phyloP scores from a whole-genome alignment of 2,797 vertebrate species.

The Coilia nasus region DNA sequence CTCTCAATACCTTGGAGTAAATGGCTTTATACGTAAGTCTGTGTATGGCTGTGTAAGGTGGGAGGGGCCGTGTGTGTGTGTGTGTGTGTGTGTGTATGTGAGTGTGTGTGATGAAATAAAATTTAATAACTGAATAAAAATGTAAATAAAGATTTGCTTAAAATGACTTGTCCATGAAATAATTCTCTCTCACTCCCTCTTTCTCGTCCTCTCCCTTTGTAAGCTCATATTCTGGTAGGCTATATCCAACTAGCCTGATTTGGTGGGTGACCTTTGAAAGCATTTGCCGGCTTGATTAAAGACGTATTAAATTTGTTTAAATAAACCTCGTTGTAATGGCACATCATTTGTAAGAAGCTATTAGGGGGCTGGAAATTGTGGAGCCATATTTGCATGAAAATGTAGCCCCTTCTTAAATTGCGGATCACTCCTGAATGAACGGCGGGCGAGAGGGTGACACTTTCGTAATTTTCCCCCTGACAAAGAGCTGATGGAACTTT shows the following conservation, averaged over 20 bases:
- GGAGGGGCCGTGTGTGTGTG: conserved; percentile 36
- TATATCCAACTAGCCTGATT: conserved; percentile 93
- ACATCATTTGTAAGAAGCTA: conserved; percentile 99
- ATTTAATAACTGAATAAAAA: conserved; percentile 99
- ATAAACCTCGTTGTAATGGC: conserved; percentile 99
- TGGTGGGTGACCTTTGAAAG: conserved; percentile 99
- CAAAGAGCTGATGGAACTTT: conserved; percentile 79
- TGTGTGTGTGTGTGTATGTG: conserved; percentile 45
- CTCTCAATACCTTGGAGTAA: conserved; percentile 46
- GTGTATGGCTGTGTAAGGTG: conserved; percentile 74
- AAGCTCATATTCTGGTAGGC: conserved; percentile 92
- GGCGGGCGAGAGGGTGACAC: conserved; percentile 83
- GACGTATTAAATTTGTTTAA: conserved; percentile 99
- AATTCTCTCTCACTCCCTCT: conserved; percentile 81
- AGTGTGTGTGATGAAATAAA: conserved; percentile 84
- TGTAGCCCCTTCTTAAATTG: conserved; percentile 83
- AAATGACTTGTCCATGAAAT: conserved; percentile 98
- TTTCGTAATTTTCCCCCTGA: conserved; percentile 81
- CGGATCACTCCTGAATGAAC: conserved; percentile 89
- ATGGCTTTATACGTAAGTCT: conserved; percentile 87
- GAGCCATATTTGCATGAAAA: conserved; percentile 97
- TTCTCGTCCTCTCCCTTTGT: conserved; percentile 59
- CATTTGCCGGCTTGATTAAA: conserved; percentile 99
- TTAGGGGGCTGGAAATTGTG: conserved; percentile 92
- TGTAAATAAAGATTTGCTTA: conserved; percentile 99